These are phyloP conservation scores for Cantharis nigra DNA, from an alignment of 2,888 invertebrate genomes.

Conservation along the genomic window DNA sequence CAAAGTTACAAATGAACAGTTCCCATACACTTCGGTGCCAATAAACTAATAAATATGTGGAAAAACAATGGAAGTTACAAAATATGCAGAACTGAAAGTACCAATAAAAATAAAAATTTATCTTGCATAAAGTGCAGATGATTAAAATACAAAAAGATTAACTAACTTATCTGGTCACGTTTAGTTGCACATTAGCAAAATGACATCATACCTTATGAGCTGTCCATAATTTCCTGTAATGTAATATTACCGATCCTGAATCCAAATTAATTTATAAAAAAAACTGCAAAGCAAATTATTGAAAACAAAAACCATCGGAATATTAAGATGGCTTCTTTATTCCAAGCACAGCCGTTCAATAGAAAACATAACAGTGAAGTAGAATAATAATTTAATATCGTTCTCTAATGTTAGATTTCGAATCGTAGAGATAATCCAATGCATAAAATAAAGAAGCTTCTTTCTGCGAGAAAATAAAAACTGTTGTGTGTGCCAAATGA, in stretches of 20 bases:
- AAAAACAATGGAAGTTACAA: background rate
- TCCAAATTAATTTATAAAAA: background rate
- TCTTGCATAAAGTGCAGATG: background rate
- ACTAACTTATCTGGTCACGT: background rate
- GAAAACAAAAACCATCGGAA: background rate
- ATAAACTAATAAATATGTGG: constrained; percentile 14
- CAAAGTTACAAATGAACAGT: constrained; percentile 5
- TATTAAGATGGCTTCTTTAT: background rate
- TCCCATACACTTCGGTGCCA: constrained; percentile 9
- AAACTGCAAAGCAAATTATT: background rate
- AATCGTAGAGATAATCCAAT: background rate
- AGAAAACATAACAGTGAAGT: background rate
- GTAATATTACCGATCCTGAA: background rate
- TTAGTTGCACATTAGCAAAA: background rate
- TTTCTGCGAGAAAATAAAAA: background rate
- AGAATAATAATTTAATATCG: background rate
- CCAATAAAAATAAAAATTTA: background rate
- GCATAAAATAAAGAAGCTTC: background rate
- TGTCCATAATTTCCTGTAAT: background rate
- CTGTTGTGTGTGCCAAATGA: background rate
- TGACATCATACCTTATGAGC: background rate
- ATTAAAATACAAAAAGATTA: background rate
- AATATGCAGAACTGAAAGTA: background rate
- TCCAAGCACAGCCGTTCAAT: background rate
- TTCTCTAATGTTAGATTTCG: background rate